Evolutionary conservation across 2,113 vertebrate species (phyloP), one percentile per base, ranked within the genome.

Genomic region (Girardinichthys multiradiatus): DNA sequence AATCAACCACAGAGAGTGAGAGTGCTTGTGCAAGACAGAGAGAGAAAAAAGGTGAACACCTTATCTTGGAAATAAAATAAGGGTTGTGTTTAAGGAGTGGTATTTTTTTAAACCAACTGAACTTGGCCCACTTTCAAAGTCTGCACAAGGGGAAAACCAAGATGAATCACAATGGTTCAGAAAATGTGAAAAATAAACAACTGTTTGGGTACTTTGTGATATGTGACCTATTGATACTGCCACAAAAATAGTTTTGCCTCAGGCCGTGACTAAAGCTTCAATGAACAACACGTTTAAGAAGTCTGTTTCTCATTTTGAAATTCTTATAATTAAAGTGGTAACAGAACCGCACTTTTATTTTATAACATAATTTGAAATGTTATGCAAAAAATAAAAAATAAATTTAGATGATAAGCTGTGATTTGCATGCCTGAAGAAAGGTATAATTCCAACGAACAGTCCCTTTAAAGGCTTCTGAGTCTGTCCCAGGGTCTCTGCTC

Each of bases 101-200:
- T 80, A 77, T 58, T 80, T 68, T 59, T 69, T 80, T 64, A 76
- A 61, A 79, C 81, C 66, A 89, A 93, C 85, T 79, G 86, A 90
- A 84, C 60, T 86, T 92, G 87, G 90, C 90, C 24, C 2, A 19
- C 57, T 85, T 76, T 91, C 87, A 92, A 91, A 88, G 76, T 89
- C 51, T 80, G 28, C 8, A 68, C 64, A 77, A 7, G 66, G 85
- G 84, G 79, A 76, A 86, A 84, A 80, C 86, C 81, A 54, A 39
- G 63, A 19, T 77, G 70, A 69, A 76, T 64, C n/a, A 70, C 37
- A 81, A 80, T 68, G 48, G 60, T 77, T 54, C 51, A 57, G 71
- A 81, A 76, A 64, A 70, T 33, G 37, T 51, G 37, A 62, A 83
- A 73, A 70, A 73, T 74, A 84, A 89, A 88, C 79, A 89, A 28